These are phyloP conservation scores for Hemistola chrysoprasaria DNA, from an alignment of 2,888 invertebrate species.

Conservation along the genomic window DNA sequence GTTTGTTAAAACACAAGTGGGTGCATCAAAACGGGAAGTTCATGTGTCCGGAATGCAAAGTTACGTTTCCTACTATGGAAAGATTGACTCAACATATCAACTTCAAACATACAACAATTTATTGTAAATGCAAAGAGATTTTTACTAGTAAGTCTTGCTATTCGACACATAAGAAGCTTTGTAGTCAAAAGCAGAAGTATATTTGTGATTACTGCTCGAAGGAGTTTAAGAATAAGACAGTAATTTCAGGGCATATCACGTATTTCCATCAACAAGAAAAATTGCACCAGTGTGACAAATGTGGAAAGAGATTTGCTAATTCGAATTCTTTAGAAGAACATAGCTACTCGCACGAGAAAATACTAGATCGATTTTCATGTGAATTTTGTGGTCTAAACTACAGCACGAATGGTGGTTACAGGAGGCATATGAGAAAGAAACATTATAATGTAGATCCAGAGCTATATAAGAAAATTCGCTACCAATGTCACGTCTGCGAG, in stretches of 20 bases:
- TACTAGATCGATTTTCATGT: constrained; percentile 46
- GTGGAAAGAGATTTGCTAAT: constrained; percentile 47
- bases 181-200: constrained; percentile 29
- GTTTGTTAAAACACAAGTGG: constrained; percentile 29
- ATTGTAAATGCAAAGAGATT: constrained; percentile 41
- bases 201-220: constrained; percentile 52
- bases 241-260: constrained; percentile 40
- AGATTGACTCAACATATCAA: constrained; percentile 37
- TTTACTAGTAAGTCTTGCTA: constrained; percentile 46
- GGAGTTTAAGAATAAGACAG: constrained; percentile 34
- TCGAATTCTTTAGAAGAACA: constrained; percentile 45
- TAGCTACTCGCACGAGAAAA: constrained; percentile 41
- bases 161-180: constrained; percentile 29
- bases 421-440: constrained; percentile 38
- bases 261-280: constrained; percentile 32
- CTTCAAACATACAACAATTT: constrained; percentile 32
- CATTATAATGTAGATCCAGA: constrained; percentile 13
- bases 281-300: constrained; percentile 44
- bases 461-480: constrained; percentile 14
- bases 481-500: constrained; percentile 20
- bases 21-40: constrained; percentile 26
- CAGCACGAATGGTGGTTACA: constrained; percentile 45
- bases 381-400: constrained; percentile 40
- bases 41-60: constrained; percentile 43
- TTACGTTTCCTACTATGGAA: constrained; percentile 30